A percentile compares a stretch with the other conserved stretches of the same genome.
Conservation (phyloP, 1,140 invertebrate genomes). For the Dreissena rostriformis region DNA sequence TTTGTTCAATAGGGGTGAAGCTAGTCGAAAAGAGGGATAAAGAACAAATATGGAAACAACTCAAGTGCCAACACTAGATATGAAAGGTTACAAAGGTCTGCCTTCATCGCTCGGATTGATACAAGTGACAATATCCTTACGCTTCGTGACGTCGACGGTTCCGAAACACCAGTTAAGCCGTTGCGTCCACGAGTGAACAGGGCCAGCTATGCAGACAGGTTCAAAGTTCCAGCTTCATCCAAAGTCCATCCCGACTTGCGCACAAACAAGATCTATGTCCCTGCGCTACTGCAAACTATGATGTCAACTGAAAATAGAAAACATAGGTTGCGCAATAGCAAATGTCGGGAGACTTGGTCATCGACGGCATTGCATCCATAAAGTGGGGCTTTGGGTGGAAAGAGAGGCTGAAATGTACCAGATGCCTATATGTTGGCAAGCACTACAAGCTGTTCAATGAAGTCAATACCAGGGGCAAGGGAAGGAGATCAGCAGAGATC, state of each 20-base stretch:
- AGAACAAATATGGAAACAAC: no score
- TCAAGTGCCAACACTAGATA: no score
- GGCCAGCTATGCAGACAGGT: background rate
- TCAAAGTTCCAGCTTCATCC: background rate
- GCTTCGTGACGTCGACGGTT: background rate
- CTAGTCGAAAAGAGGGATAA: no score
- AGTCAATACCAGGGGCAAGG: background rate
- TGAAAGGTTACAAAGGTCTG: no score
- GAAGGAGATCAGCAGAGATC: slow-evolving; percentile 13
- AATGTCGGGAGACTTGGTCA: slow-evolving; percentile 20
- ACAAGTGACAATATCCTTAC: no score
- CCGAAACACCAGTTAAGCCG: background rate
- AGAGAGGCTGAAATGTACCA: slow-evolving; percentile 30
- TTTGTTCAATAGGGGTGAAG: no score
- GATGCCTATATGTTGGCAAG: background rate
- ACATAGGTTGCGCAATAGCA: background rate
- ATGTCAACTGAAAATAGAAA: background rate
- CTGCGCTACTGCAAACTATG: background rate
- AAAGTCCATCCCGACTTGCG: background rate
- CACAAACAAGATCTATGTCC: background rate
- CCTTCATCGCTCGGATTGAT: no score
- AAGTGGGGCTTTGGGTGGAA: slow-evolving; percentile 30
- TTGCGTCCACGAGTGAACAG: background rate
- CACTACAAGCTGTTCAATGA: background rate
- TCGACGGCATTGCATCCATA: slow-evolving; percentile 13